Conservation (phyloP, 2,888 invertebrate species). For the Cosmorhoe ocellata region DNA sequence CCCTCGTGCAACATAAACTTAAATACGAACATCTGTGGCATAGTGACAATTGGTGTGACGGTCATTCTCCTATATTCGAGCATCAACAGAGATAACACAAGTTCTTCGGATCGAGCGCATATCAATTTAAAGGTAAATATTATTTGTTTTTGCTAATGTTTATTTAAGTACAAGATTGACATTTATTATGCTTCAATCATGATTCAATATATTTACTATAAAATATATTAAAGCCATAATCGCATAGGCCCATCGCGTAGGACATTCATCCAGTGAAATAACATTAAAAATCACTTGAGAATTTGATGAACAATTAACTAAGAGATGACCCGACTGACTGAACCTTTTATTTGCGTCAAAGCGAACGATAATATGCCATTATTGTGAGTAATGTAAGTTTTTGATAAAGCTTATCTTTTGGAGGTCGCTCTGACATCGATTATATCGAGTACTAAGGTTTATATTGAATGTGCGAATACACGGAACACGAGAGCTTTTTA, state of each 20-base stretch:
- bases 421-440: conserved; percentile 34
- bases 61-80: conserved; percentile 74
- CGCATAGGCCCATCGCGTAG: too few species aligned
- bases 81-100: conserved; percentile 73
- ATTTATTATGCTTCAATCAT: conserved; percentile 11
- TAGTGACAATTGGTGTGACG: conserved; percentile 78
- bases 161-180: background rate
- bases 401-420: conserved; percentile 38
- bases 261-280: too few species aligned
- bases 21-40: conserved; percentile 78
- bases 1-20: conserved; percentile 58
- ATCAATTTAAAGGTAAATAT: conserved; percentile 74
- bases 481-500: conserved; percentile 32
- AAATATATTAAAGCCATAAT: too few species aligned
- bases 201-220: too few species aligned
- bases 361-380: conserved; percentile 39
- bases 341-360: conserved; percentile 56
- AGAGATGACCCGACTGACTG: conserved; percentile 10
- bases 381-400: conserved; percentile 31
- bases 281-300: too few species aligned
- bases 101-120: conserved; percentile 56
- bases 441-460: conserved; percentile 18
- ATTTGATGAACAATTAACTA: too few species aligned
- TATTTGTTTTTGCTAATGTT: conserved; percentile 46
- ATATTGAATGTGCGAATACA: conserved; percentile 2